Base-by-base conservation (phyloP, 2,113 vertebrate species). In the Gnathonemus longibarbis region DNA sequence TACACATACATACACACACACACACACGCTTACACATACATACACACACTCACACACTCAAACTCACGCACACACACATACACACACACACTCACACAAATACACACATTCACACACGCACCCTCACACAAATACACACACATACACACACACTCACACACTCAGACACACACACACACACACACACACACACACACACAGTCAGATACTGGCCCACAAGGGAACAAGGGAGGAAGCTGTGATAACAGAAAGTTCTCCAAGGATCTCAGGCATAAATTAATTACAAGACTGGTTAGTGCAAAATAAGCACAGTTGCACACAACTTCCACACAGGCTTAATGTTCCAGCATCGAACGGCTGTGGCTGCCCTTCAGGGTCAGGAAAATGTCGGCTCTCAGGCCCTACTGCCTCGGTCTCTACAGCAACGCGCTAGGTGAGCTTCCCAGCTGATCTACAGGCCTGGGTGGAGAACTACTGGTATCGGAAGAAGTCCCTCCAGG, bases 261-360 rank as follows among this genome's bases (percentile, higher is more conserved):
- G 87, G 87, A 58, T 58, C 7, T 3, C 87, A 87, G 5, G 31
- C 87, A 88, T 50, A 52, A 88, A 88, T 58, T 56, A 88, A 88
- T 88, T 88, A 62, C 31, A 39, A 88, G 7, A 53, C 21, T 11
- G 19, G 31, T 15, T 24, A 58, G 52, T 13, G 27, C 52, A 58
- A 58, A 56, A 88, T 88, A 58, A 88, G 52, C 87, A 88, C 49
- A 56, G 19, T 56, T n/a, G 27, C 52, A 56, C 50, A 10, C 35
- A 45, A 24, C 77, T 45, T 83, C 42, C 77, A 45, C 31, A 45
- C 5, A 56, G 10, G 19, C 77, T 83, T 83, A 70, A 70, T 11
- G n/a, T 70, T 31, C 35, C 74, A 17, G 5, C 35, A 80, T n/a
- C 9, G 9, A 45, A 10, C 0, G 0, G 83, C 19, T n/a, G 7